Base-by-base conservation (phyloP, 2,797 vertebrate genomes). In the Malurus leucopterus region DNA sequence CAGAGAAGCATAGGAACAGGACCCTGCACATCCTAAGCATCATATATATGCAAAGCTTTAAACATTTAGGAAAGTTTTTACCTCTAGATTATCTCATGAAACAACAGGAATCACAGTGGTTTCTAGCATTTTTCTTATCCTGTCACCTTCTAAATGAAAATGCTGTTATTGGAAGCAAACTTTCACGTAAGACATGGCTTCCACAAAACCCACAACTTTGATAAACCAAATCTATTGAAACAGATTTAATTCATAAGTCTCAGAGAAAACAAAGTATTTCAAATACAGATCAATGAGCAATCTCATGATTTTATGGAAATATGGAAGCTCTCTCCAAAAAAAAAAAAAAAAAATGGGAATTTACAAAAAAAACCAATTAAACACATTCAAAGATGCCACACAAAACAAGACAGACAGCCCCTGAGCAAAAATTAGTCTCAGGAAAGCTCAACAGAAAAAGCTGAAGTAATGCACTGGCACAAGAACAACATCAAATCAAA, bases 51-150 rank as follows among this genome's bases (percentile, higher is more conserved):
- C 76, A 91, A 91, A 93, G 55, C 30, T 77, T 74, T 72, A 94
- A 87, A 40, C 63, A 84, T 41, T 84, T 55, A 36, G 43, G 55
- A 64, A 79, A 89, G 67, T 30, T 91, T 92, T 88, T 47, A 87
- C 55, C 30, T 76, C 80, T 80, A 71, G 47, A 77, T 73, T 80
- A 69, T 49, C 32, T 86, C 61, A 72, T 20, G 21, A 84, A 63
- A 50, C 30, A 71, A 93, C 58, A 83, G 55, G 64, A 91, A 91
- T 82, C 61, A 81, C 79, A 95, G 69, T 34, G 54, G 63, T 77
- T 89, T 79, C 86, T 53, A 92, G 65, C 61, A 47, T 27, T 84
- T 88, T 95, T 89, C 87, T 90, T 94, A 91, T 21, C 46, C 15
- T 84, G 72, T 77, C 71, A 93, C 44, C 75, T 87, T 77, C 65